Conservation (phyloP, 2,888 invertebrate genomes). For the Ferdinandea cuprea region DNA sequence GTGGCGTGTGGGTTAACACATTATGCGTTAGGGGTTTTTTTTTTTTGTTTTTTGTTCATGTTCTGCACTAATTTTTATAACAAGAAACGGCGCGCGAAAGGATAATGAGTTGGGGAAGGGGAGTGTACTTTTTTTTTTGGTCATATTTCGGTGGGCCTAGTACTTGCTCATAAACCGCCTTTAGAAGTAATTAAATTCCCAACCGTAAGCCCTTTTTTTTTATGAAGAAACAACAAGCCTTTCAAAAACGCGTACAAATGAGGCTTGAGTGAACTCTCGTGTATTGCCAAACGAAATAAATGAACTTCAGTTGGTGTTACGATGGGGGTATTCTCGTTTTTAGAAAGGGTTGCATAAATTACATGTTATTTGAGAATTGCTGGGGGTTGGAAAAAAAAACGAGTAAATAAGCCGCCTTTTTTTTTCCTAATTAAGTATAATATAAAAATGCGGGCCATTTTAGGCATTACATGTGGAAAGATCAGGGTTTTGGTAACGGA, state of each 20-base stretch:
- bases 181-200: conserved; percentile 58
- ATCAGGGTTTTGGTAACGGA: too few relatives aligned
- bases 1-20: conserved; percentile 18
- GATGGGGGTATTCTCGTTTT: neutral
- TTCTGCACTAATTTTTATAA: conserved; percentile 28
- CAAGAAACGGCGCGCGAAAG: neutral
- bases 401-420: conserved; percentile 26
- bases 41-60: conserved; percentile 12
- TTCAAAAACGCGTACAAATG: conserved; percentile 41
- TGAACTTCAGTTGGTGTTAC: conserved; percentile 2
- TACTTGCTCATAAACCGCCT: conserved; percentile 33
- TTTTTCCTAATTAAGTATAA: conserved; percentile 13
- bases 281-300: conserved; percentile 18
- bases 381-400: neutral
- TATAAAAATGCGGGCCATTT: conserved; percentile 15
- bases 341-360: conserved; percentile 62
- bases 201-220: conserved; percentile 47
- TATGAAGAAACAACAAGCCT: conserved; percentile 12
- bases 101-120: neutral
- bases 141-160: neutral
- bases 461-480: too few relatives aligned
- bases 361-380: conserved; percentile 53
- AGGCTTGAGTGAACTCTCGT: neutral
- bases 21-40: conserved; percentile 1
- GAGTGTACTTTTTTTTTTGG: neutral